Evolutionary conservation across 1,140 invertebrate genomes (phyloP), one percentile per base, ranked within the genome.

Genomic region (Protaetia brevitarsis): DNA sequence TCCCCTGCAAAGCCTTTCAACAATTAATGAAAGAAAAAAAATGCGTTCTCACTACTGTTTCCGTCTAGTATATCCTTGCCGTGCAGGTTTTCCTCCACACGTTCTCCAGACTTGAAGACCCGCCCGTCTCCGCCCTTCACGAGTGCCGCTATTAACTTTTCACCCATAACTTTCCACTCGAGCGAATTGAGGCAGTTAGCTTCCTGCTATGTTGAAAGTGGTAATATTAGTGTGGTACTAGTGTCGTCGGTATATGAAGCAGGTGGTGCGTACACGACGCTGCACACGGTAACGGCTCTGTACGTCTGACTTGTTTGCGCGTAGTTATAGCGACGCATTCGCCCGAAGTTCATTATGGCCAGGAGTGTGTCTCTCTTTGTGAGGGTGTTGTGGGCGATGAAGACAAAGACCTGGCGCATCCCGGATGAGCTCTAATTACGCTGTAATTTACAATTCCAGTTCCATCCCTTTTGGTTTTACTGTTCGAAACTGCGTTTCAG

Each of bases 241-340:
- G 26, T 26, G 2, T 16, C 6, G 19, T 23, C 19, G 13, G 21
- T 51, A 23, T 8, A 51, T 19, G 26, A 2, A 19, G 41, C 26
- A 19, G 23, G 29, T 31, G 57, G 4, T 28, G 57, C 57, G 30
- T 59, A 29, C 34, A 10, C 57, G 27, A 36, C 59, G 27, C 23
- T 63, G 30, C 51, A 30, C 63, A 29, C 37, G 23, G 3, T 58
- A 23, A 26, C 70, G 30, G 68, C 19, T 51, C 41, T 19, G 16
- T 51, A 69, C 68, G 68, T 65, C 68, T 69, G 71, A 73, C 71
- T 72, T 72, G 72, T 73, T 73, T 73, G 71, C 71, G 72, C 72
- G 69, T 73, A 73, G 72, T 73, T 73, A 73, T 72, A 71, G 71
- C 64, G 69, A 72, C 70, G 68, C 72, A 70, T 72, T 69, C 67